These are phyloP conservation scores for Coracopsis vasa DNA, from an alignment of 2,113 vertebrate genomes.

Conservation along the genomic window DNA sequence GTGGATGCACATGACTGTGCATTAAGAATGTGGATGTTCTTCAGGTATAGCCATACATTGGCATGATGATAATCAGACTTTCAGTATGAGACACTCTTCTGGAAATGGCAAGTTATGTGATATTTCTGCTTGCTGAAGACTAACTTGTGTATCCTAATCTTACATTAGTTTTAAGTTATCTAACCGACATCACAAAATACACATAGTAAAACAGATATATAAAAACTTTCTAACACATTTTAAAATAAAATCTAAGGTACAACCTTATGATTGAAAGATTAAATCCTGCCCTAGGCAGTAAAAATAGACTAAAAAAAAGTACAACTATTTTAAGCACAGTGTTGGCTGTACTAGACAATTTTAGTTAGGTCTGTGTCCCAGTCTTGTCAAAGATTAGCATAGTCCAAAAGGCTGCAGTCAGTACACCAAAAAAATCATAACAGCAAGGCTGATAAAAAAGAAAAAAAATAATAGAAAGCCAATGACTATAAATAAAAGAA, in stretches of 20 bases:
- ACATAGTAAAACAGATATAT: constrained; percentile 50
- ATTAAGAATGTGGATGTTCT: neutral
- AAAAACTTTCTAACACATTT: constrained; percentile 45
- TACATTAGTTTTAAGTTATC: constrained; percentile 56
- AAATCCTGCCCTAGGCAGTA: constrained; percentile 68
- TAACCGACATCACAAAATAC: constrained; percentile 36
- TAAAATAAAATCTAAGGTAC: constrained; percentile 65
- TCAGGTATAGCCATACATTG: neutral
- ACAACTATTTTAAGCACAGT: constrained; percentile 73
- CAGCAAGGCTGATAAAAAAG: constrained; percentile 66
- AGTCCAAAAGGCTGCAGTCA: constrained; percentile 76
- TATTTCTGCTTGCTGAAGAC: constrained; percentile 44
- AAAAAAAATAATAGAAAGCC: constrained; percentile 70
- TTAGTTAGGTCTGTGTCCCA: constrained; percentile 73
- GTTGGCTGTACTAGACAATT: constrained; percentile 77
- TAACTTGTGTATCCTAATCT: constrained; percentile 44
- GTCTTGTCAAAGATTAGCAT: constrained; percentile 78
- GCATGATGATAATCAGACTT: constrained; percentile 6
- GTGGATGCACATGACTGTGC: neutral
- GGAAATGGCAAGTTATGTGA: constrained; percentile 54
- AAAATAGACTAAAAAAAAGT: constrained; percentile 73
- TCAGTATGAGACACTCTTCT: neutral
- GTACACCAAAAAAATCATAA: constrained; percentile 69
- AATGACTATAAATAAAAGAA: constrained; percentile 69
- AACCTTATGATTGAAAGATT: constrained; percentile 74